A percentile compares a stretch with the other conserved stretches of the same genome.
Conservation (phyloP, 2,888 invertebrate species). For the Keiferia lycopersicella region DNA sequence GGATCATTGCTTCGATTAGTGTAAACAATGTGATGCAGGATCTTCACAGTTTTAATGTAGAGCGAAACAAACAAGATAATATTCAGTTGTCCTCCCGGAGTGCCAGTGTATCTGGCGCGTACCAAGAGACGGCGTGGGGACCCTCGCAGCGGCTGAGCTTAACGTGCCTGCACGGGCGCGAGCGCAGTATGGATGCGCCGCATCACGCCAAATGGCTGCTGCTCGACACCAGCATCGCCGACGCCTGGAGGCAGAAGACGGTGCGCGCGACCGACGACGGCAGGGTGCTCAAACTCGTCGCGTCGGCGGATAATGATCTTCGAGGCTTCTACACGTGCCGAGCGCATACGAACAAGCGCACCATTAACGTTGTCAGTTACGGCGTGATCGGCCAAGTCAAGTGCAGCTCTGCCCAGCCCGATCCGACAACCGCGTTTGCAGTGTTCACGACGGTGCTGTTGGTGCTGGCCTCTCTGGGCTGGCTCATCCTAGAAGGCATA, state of each 20-base stretch:
- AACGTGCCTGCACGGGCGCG: conserved; percentile 65
- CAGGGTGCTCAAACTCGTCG: conserved; percentile 57
- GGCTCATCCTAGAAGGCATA: conserved; percentile 65
- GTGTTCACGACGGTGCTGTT: conserved; percentile 59
- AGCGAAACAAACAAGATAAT: conserved; percentile 53
- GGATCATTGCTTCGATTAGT: conserved; percentile 57
- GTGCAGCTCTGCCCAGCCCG: conserved; percentile 54
- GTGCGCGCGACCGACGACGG: conserved; percentile 60
- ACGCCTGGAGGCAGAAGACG: conserved; percentile 44
- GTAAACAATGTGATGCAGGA: conserved; percentile 57
- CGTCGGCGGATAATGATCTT: conserved; percentile 57
- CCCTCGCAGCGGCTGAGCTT: conserved; percentile 63
- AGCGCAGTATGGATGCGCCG: conserved; percentile 47
- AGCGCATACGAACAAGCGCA: conserved; percentile 53
- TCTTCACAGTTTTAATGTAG: conserved; percentile 54
- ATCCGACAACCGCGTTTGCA: conserved; percentile 58
- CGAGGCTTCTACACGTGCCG: conserved; percentile 72
- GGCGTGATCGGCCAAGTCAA: conserved; percentile 64
- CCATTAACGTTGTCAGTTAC: conserved; percentile 66
- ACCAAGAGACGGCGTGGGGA: conserved; percentile 68
- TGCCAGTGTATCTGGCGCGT: conserved; percentile 69
- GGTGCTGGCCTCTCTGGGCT: conserved; percentile 57
- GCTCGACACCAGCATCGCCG: conserved; percentile 55
- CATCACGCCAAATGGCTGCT: conserved; percentile 59
- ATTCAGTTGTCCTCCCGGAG: conserved; percentile 67